phyloP scores from a whole-genome alignment of 2,888 invertebrate species.

The Oeneis ivallda region DNA sequence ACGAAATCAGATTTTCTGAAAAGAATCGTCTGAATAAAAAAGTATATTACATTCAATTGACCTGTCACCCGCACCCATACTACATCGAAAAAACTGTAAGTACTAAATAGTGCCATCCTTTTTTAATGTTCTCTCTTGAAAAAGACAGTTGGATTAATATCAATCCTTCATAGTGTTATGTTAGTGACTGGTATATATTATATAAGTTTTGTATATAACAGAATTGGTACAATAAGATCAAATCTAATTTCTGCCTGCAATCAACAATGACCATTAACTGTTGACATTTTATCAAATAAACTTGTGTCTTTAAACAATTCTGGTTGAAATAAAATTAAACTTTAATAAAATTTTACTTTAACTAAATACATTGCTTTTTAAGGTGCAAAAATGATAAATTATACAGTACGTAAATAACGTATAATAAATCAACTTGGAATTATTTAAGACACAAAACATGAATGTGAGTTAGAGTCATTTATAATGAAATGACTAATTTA shows the following conservation, averaged over 20 bases:
- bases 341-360: constrained; percentile 23
- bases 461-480: constrained; percentile 33
- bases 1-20: no score
- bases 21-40: no score
- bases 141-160: not conserved
- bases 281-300: constrained; percentile 37
- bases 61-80: no score
- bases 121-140: not conserved
- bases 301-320: constrained; percentile 29
- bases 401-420: constrained; percentile 8
- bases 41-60: no score
- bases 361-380: not conserved
- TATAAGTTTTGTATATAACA: constrained; percentile 12
- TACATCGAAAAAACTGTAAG: no score
- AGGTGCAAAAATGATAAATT: constrained; percentile 6
- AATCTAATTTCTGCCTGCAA: constrained; percentile 12
- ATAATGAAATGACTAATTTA: constrained; percentile 38
- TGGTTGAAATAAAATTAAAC: constrained; percentile 25
- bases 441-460: constrained; percentile 29
- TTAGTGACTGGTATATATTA: not conserved
- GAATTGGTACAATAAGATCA: constrained; percentile 25
- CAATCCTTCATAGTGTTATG: not conserved
- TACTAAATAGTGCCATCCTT: constrained; percentile 3
- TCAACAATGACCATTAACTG: no score
- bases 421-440: constrained; percentile 8